Percentiles rank a stretch among this genome's conserved stretches.
Evolutionary conservation across 2,113 vertebrate species (phyloP).

Genomic region (Trichomycterus rosablanca): DNA sequence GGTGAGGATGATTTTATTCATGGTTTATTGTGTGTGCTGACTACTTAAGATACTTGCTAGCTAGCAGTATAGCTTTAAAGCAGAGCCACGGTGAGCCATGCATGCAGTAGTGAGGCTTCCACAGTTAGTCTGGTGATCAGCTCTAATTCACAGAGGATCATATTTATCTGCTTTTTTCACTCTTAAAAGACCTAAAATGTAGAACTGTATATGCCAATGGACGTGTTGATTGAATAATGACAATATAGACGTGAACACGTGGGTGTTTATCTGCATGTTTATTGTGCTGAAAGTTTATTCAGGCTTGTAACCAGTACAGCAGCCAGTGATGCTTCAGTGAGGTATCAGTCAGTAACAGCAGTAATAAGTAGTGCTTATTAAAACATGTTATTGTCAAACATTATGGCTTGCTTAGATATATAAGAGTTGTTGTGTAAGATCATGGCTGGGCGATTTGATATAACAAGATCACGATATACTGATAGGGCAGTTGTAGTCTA

Average conservation of each 20-base stretch:
- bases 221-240: background rate
- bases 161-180: background rate
- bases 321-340: too few species aligned
- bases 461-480: too few species aligned
- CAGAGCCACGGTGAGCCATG: background rate
- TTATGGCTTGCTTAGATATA: too few species aligned
- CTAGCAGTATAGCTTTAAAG: slow-evolving; percentile 2
- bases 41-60: slow-evolving; percentile 6
- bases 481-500: too few species aligned
- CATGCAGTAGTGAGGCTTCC: background rate
- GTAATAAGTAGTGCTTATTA: too few species aligned
- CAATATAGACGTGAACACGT: background rate
- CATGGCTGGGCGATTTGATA: too few species aligned
- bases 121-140: background rate
- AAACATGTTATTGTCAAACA: too few species aligned
- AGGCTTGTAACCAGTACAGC: too few species aligned
- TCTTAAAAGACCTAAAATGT: background rate
- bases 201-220: background rate
- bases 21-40: background rate
- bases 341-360: too few species aligned
- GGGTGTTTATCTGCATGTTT: background rate
- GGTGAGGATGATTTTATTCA: slow-evolving; percentile 50
- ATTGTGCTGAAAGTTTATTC: slow-evolving; percentile 9
- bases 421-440: too few species aligned
- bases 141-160: slow-evolving; percentile 1